Conservation (phyloP, 2,113 vertebrate genomes). For the Tetrax tetrax region DNA sequence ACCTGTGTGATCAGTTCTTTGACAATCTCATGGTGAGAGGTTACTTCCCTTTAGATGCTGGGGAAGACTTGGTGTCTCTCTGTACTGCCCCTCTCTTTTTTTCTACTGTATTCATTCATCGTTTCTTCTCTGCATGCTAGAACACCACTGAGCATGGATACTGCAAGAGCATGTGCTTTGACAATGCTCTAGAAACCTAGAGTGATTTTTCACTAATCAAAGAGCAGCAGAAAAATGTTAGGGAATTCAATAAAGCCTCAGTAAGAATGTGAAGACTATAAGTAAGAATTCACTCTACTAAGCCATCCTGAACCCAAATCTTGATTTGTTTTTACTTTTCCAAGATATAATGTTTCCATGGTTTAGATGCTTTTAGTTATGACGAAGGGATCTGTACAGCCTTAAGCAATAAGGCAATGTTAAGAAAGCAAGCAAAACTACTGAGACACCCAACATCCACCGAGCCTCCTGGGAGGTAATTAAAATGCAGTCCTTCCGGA, state of each 20-base stretch:
- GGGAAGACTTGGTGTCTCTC: not conserved
- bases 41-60: not conserved
- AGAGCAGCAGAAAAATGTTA: not conserved
- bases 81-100: not conserved
- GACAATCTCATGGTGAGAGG: not conserved
- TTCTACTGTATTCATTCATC: not conserved
- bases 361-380: slow-evolving; percentile 15
- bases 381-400: not conserved
- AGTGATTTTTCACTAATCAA: not conserved
- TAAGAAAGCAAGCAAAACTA: slow-evolving; percentile 39
- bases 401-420: not conserved
- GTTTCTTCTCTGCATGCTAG: not conserved
- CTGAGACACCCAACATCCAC: slow-evolving; percentile 2
- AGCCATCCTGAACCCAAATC: not conserved
- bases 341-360: slow-evolving; percentile 58
- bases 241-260: slow-evolving; percentile 32
- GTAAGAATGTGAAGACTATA: slow-evolving; percentile 29
- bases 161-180: not conserved
- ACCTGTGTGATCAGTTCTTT: not conserved
- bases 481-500: slow-evolving; percentile 34
- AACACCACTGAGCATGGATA: not conserved
- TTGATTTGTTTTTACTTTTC: slow-evolving; percentile 50
- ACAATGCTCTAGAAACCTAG: not conserved
- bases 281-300: slow-evolving; percentile 23
- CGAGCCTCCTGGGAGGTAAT: not conserved